These are phyloP conservation scores for Hybognathus amarus DNA, from an alignment of 2,797 vertebrate species.

Conservation along the genomic window DNA sequence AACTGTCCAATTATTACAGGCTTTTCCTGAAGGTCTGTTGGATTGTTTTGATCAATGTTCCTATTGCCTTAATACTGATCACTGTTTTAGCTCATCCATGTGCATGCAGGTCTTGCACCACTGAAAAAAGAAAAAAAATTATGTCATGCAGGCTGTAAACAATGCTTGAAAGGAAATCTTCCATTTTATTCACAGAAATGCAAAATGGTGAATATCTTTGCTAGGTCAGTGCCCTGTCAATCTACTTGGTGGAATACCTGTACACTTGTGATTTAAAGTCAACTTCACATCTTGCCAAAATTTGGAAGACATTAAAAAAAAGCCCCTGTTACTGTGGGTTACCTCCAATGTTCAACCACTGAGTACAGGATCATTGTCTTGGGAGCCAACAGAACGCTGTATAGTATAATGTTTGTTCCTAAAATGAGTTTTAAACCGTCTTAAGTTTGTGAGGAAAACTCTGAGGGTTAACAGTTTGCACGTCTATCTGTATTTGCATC, in stretches of 20 bases:
- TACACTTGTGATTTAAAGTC: conserved; percentile 54
- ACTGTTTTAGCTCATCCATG: conserved; percentile 58
- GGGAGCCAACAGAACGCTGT: conserved; percentile 59
- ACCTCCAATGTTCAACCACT: conserved; percentile 45
- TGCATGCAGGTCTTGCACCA: conserved; percentile 66
- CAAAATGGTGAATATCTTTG: conserved; percentile 56
- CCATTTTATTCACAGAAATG: conserved; percentile 62
- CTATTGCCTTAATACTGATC: conserved; percentile 63
- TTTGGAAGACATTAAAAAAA: conserved; percentile 27
- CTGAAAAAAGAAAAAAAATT: conserved; percentile 35
- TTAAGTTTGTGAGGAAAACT: conserved; percentile 71
- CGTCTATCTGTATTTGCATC: conserved; percentile 87
- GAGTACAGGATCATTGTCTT: conserved; percentile 51
- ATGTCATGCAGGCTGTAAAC: conserved; percentile 52
- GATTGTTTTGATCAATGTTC: conserved; percentile 57
- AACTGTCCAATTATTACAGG: conserved; percentile 52
- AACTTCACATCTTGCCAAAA: conserved; percentile 48
- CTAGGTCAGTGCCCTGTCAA: conserved; percentile 53
- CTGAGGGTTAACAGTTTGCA: conserved; percentile 80
- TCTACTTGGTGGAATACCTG: conserved; percentile 48
- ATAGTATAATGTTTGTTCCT: conserved; percentile 56
- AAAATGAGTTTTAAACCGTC: conserved; percentile 73
- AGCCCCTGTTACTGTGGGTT: conserved; percentile 47
- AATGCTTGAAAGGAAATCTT: conserved; percentile 64
- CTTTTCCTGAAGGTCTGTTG: conserved; percentile 53